These are phyloP conservation scores for Sminthopsis crassicaudata DNA, from an alignment of 2,113 vertebrate genomes.

Conservation along the genomic window DNA sequence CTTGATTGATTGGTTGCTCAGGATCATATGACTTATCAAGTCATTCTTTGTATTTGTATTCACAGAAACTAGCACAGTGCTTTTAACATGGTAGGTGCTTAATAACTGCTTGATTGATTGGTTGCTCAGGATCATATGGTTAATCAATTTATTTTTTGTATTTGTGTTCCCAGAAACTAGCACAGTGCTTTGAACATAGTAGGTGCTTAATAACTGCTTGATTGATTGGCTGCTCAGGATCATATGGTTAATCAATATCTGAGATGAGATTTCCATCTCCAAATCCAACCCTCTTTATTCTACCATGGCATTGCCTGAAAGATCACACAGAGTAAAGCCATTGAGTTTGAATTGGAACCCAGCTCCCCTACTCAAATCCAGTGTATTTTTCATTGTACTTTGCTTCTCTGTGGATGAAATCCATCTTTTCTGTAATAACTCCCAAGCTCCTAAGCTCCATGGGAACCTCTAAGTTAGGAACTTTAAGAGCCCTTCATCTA, in stretches of 20 bases:
- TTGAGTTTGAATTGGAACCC: not conserved
- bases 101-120: not conserved
- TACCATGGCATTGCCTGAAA: not conserved
- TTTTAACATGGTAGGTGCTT: not conserved
- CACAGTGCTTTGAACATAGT: not conserved
- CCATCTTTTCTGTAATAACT: not conserved
- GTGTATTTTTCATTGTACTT: not conserved
- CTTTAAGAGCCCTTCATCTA: not conserved
- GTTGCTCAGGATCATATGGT: not conserved
- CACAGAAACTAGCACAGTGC: too few species aligned
- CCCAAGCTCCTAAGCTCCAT: not conserved
- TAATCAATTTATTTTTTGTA: not conserved
- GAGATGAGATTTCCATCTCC: not conserved
- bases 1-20: not conserved
- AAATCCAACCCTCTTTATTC: too few species aligned
- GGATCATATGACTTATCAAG: not conserved
- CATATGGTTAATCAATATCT: not conserved
- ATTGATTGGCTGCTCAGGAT: not conserved
- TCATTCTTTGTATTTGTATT: too few species aligned
- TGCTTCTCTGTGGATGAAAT: not conserved
- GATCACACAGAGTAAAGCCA: not conserved
- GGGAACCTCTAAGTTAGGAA: not conserved
- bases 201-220: not conserved
- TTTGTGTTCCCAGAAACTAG: too few species aligned
- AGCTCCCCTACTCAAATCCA: not conserved